phyloP scores from a whole-genome alignment of 2,113 vertebrate genomes.

The Lucifuga dentata region DNA sequence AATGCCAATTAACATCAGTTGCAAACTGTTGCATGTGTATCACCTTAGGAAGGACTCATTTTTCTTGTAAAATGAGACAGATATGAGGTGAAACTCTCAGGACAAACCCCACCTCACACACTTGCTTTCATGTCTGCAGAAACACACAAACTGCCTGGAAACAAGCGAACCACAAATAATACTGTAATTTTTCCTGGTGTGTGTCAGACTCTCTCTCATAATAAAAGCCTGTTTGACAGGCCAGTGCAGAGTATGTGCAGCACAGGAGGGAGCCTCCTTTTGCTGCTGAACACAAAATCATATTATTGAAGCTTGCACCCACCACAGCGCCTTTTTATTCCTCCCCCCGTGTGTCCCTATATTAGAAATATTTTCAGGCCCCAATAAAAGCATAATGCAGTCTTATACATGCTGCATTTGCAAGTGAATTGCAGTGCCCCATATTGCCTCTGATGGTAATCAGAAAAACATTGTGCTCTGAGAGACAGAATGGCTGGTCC shows the following conservation, averaged over 20 bases:
- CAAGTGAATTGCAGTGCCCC: constrained; percentile 78
- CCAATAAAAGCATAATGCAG: constrained; percentile 77
- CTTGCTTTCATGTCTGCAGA: constrained; percentile 30
- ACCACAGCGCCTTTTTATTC: constrained; percentile 58
- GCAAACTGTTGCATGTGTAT: constrained; percentile 15
- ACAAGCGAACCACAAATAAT: constrained; percentile 61
- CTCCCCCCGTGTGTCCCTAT: constrained; percentile 61
- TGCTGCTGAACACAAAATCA: constrained; percentile 68
- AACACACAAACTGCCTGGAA: constrained; percentile 56
- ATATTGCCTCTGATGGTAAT: constrained; percentile 79
- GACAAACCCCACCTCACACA: constrained; percentile 6
- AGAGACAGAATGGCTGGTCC: constrained; percentile 69
- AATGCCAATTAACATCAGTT: not conserved
- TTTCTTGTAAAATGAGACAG: constrained; percentile 43
- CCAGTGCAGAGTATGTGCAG: constrained; percentile 43
- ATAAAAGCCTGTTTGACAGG: constrained; percentile 73
- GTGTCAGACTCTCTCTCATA: constrained; percentile 63
- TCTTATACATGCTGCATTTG: constrained; percentile 77
- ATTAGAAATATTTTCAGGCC: constrained; percentile 77
- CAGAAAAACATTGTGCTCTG: constrained; percentile 70
- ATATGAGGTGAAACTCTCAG: constrained; percentile 38
- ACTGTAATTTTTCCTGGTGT: constrained; percentile 64
- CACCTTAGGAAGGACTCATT: constrained; percentile 5
- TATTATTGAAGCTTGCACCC: constrained; percentile 69
- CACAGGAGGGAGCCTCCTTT: constrained; percentile 68